Evolutionary conservation across 2,797 vertebrate genomes (phyloP).

Genomic region (Manis pentadactyla): DNA sequence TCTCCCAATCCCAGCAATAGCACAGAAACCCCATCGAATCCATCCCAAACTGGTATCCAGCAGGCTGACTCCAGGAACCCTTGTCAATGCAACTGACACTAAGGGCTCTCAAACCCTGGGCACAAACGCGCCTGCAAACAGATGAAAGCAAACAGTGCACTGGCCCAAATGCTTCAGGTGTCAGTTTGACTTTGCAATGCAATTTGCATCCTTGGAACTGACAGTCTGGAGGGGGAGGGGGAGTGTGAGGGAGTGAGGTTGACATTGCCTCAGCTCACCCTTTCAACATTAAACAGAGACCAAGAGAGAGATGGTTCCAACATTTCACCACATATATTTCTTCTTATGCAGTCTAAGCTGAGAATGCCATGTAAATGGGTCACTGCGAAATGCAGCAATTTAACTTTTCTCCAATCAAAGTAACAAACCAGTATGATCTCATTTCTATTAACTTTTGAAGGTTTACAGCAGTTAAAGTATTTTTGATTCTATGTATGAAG

Average conservation of each 20-base stretch:
- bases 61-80: conserved; percentile 66
- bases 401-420: conserved; percentile 88
- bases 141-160: conserved; percentile 82
- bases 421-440: conserved; percentile 89
- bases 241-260: conserved; percentile 70
- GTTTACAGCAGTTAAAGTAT: conserved; percentile 91
- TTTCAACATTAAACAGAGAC: conserved; percentile 85
- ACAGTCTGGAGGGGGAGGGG: conserved; percentile 77
- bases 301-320: conserved; percentile 82
- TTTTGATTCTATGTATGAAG: conserved; percentile 95
- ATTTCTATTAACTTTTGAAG: conserved; percentile 89
- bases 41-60: conserved; percentile 73
- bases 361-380: conserved; percentile 92
- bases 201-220: conserved; percentile 80
- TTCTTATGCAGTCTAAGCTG: conserved; percentile 88
- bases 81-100: conserved; percentile 50
- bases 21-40: conserved; percentile 72
- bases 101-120: conserved; percentile 59
- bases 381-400: conserved; percentile 87
- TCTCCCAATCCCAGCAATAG: conserved; percentile 83
- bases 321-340: conserved; percentile 82
- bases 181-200: conserved; percentile 82
- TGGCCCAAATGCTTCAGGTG: conserved; percentile 78
- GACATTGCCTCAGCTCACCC: conserved; percentile 79
- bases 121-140: conserved; percentile 79